Evolutionary conservation across 2,797 vertebrate genomes (phyloP).

Genomic region (Antennarius maculatus): DNA sequence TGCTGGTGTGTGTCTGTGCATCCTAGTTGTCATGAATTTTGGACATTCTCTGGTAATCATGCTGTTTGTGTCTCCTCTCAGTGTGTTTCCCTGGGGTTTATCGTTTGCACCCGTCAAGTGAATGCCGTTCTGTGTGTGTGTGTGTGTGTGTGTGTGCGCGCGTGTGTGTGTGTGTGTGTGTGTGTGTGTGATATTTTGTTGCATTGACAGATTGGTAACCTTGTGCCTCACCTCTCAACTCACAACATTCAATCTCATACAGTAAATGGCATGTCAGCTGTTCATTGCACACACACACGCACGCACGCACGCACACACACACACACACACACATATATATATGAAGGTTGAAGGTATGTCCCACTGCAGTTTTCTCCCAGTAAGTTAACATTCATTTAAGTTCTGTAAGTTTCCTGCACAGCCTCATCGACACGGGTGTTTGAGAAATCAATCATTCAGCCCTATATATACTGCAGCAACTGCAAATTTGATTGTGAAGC

Average conservation of each 20-base stretch:
- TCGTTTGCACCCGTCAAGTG: too few species aligned
- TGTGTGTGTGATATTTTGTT: conserved; percentile 23
- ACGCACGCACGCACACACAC: neutral
- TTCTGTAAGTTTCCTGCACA: neutral
- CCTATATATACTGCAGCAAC: neutral
- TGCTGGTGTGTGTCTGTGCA: conserved; percentile 16
- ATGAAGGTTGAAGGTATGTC: neutral
- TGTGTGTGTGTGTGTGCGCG: conserved; percentile 1
- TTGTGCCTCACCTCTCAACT: conserved; percentile 2
- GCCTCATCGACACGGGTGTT: neutral
- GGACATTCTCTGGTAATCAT: conserved; percentile 37
- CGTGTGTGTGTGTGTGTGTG: neutral
- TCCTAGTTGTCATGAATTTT: conserved; percentile 50
- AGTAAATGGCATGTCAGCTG: conserved; percentile 13
- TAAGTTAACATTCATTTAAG: neutral
- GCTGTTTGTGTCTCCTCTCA: conserved; percentile 19
- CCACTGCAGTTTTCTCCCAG: neutral
- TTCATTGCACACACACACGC: neutral
- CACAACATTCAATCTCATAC: conserved; percentile 25
- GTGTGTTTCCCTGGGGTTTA: too few species aligned
- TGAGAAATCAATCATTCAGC: neutral
- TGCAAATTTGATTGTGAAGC: neutral
- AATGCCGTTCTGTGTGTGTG: neutral
- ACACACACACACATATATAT: neutral
- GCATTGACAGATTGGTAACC: conserved; percentile 15